These are phyloP conservation scores for Catocala fraxini DNA, from an alignment of 2,888 invertebrate genomes.

Conservation along the genomic window DNA sequence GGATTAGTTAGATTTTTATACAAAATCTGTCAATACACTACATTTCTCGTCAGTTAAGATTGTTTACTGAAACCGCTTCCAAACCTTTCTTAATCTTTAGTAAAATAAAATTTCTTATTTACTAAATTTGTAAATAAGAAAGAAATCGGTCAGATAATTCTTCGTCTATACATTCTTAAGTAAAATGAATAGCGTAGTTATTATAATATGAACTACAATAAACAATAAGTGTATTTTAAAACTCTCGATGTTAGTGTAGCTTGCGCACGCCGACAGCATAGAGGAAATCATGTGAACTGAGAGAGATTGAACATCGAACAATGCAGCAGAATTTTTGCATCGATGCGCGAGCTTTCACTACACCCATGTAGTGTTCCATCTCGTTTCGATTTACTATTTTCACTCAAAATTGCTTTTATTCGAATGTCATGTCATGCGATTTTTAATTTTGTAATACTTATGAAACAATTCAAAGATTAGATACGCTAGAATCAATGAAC, in stretches of 20 bases:
- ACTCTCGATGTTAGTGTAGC: not conserved
- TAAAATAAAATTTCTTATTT: too few species aligned
- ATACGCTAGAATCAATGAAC: conserved; percentile 10
- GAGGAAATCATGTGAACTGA: conserved; percentile 79
- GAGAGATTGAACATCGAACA: conserved; percentile 79
- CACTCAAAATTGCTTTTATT: conserved; percentile 55
- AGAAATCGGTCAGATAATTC: too few species aligned
- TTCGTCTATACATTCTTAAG: too few species aligned
- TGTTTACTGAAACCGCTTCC: too few species aligned
- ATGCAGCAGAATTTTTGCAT: conserved; percentile 77
- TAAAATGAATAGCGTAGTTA: not conserved
- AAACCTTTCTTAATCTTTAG: too few species aligned
- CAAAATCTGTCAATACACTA: too few species aligned
- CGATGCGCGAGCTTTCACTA: conserved; percentile 70
- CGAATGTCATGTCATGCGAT: conserved; percentile 50
- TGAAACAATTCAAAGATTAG: conserved; percentile 21
- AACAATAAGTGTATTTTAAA: not conserved
- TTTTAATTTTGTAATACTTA: conserved; percentile 24
- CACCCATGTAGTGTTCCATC: conserved; percentile 52
- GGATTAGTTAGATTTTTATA: too few species aligned
- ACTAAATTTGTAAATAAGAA: too few species aligned
- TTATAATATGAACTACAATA: not conserved
- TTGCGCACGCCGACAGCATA: conserved; percentile 21
- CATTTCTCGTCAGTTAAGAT: too few species aligned
- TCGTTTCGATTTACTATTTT: conserved; percentile 49